phyloP scores from a whole-genome alignment of 2,888 invertebrate species.

The Synanthedon andrenaeformis region DNA sequence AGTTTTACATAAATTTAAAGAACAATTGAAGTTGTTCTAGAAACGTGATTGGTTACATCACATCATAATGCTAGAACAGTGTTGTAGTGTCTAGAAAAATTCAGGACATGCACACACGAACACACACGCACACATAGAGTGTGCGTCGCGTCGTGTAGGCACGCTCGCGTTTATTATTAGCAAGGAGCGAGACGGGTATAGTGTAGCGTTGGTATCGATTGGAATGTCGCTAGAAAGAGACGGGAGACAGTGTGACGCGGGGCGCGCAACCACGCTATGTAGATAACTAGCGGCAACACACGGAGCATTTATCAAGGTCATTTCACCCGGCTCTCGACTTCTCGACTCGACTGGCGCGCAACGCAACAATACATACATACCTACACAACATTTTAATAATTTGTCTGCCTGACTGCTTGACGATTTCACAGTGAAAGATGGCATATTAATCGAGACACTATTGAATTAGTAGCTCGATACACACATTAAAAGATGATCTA shows the following conservation, averaged over 20 bases:
- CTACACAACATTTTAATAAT: conserved; percentile 13
- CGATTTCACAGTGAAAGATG: background rate
- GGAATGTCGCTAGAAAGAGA: conserved; percentile 30
- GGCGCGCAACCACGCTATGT: conserved; percentile 22
- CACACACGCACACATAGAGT: conserved; percentile 11
- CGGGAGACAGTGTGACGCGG: conserved; percentile 21
- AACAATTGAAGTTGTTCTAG: no score
- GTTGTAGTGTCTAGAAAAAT: conserved; percentile 28
- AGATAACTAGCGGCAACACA: conserved; percentile 33
- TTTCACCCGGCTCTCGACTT: conserved; percentile 18
- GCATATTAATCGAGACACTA: no score
- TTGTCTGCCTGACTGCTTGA: background rate
- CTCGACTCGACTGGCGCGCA: conserved; percentile 1
- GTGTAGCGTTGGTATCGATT: conserved; percentile 36
- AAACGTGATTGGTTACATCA: no score
- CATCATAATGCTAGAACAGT: conserved; percentile 4
- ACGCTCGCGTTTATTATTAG: conserved; percentile 50
- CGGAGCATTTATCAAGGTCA: conserved; percentile 39
- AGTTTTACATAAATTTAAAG: no score
- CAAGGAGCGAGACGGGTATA: conserved; percentile 31
- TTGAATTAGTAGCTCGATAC: no score
- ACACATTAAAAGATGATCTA: no score
- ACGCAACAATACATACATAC: background rate
- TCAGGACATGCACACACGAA: conserved; percentile 26
- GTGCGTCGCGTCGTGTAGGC: conserved; percentile 4